Evolutionary conservation across 2,113 vertebrate species (phyloP).

Genomic region (Indicator indicator): DNA sequence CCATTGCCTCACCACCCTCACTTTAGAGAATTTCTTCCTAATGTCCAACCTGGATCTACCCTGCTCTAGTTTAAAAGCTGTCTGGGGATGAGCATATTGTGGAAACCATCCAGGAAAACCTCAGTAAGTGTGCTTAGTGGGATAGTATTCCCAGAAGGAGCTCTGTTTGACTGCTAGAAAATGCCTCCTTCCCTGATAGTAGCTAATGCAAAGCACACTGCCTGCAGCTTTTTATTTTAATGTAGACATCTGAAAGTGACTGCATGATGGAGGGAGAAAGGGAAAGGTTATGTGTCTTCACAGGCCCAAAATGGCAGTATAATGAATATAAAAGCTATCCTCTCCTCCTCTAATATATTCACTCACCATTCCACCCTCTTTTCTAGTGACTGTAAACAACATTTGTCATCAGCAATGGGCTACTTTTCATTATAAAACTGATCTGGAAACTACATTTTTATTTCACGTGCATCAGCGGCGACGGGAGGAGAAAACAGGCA

Average conservation of each 20-base stretch:
- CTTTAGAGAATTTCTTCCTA: too few relatives aligned
- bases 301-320: slow-evolving; percentile 71
- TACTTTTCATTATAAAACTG: slow-evolving; percentile 76
- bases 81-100: background rate
- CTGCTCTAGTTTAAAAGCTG: too few relatives aligned
- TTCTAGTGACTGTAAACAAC: slow-evolving; percentile 76
- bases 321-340: slow-evolving; percentile 75
- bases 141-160: slow-evolving; percentile 54
- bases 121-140: background rate
- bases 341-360: slow-evolving; percentile 77
- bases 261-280: slow-evolving; percentile 72
- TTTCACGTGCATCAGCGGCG: slow-evolving; percentile 62
- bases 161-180: slow-evolving; percentile 64
- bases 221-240: slow-evolving; percentile 77
- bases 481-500: slow-evolving; percentile 39
- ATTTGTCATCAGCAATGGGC: slow-evolving; percentile 76
- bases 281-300: slow-evolving; percentile 76
- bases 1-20: too few relatives aligned
- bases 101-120: background rate
- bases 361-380: slow-evolving; percentile 72
- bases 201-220: slow-evolving; percentile 68
- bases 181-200: slow-evolving; percentile 69
- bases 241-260: slow-evolving; percentile 73
- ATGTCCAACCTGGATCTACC: too few relatives aligned
- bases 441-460: slow-evolving; percentile 75